Evolutionary conservation across 2,888 invertebrate genomes (phyloP), one percentile per base, ranked within the genome.

Genomic region (Invenusta paracnida): DNA sequence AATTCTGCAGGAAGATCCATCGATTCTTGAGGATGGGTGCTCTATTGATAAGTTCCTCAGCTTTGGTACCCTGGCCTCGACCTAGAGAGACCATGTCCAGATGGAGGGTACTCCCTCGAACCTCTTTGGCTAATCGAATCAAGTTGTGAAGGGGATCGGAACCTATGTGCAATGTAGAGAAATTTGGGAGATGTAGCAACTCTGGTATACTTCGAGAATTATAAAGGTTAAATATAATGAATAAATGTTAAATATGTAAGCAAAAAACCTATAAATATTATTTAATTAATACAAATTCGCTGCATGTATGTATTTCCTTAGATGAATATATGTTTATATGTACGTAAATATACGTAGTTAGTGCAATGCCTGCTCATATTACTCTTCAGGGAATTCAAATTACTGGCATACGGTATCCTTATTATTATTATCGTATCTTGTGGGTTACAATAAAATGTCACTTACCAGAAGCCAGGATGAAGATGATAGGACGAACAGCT

Each of bases 1-100:
- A 91, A 88, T 91, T 91, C 88, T 91, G 91, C 27, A 91, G 88
- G 88, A 91, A 91, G 81, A 91, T 90, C 91, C 91, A 91, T 84
- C 91, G 88, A 1, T 91, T 91, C 87, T 91, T 91, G 29, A 91
- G 89, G 79, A 91, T 91, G 88, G 91, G 90, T 13, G 91, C 91
- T 87, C 91, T 91, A 25, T 89, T 88, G 29, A 91, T 91, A 82
- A 91, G 89, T 87, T 91, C 91, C 88, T 91, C 91, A n/a, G 91
- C 91, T 87, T 91, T 90, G 5, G 90, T 90, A 1, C 91, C 91
- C 87, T 91, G 91, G 31, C 91, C 91, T 85, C 91, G 88, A 1
- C 91, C 91, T 67, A 91, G 88, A 17, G 91, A 91, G 85, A 91
- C 91, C 90, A 91, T 91, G 88, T 91, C 91, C 81, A 91, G 88